Percentiles rank a stretch among this genome's conserved stretches.
These are phyloP conservation scores for Scotopteryx bipunctaria DNA, from an alignment of 2,888 invertebrate species.

Conservation along the genomic window DNA sequence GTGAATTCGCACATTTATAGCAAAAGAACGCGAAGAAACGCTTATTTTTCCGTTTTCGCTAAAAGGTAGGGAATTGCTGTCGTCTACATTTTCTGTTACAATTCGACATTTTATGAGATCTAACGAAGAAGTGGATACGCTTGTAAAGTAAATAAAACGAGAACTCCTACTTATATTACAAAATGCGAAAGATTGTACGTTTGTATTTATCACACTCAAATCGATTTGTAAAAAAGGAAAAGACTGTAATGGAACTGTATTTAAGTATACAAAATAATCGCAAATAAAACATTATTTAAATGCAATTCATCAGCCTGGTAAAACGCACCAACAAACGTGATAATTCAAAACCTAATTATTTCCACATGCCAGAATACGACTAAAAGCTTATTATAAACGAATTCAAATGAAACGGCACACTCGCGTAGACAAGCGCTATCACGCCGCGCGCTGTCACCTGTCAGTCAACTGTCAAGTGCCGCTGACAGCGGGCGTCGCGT, in stretches of 20 bases:
- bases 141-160: too few species aligned
- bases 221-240: too few species aligned
- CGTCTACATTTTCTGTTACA: conserved; percentile 18
- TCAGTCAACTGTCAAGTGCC: conserved; percentile 31
- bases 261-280: too few species aligned
- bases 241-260: too few species aligned
- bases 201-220: too few species aligned
- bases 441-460: conserved; percentile 27
- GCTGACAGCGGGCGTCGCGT: conserved; percentile 21
- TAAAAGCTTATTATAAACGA: conserved; percentile 5
- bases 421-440: conserved; percentile 30
- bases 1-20: conserved; percentile 39
- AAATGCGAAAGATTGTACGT: too few species aligned
- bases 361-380: background rate
- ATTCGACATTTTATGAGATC: too few species aligned
- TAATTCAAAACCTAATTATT: background rate
- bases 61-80: conserved; percentile 19
- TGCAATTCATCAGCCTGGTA: too few species aligned
- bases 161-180: too few species aligned
- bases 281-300: too few species aligned
- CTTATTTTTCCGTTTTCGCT: conserved; percentile 28
- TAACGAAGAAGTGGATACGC: too few species aligned
- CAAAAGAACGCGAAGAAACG: conserved; percentile 31
- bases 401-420: conserved; percentile 17
- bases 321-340: background rate